phyloP scores from a whole-genome alignment of 2,797 vertebrate genomes.

The Scleropages formosus region DNA sequence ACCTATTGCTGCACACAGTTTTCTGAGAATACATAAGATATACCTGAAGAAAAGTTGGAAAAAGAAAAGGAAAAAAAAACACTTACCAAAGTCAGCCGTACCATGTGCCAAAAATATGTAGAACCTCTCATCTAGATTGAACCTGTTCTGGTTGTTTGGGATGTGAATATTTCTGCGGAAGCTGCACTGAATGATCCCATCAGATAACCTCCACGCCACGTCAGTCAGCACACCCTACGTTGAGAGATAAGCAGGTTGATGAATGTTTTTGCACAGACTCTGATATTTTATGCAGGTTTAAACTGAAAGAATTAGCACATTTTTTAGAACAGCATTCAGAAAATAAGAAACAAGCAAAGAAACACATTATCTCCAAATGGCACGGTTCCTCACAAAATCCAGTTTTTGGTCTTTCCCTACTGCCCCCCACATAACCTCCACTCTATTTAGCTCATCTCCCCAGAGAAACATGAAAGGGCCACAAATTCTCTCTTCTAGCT shows the following conservation, averaged over 20 bases:
- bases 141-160: constrained; percentile 57
- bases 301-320: too few relatives aligned
- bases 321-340: too few relatives aligned
- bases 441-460: too few relatives aligned
- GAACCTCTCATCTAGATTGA: constrained; percentile 68
- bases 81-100: constrained; percentile 61
- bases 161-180: constrained; percentile 66
- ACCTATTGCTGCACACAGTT: too few relatives aligned
- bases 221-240: constrained; percentile 59
- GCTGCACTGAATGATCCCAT: constrained; percentile 73
- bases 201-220: constrained; percentile 68
- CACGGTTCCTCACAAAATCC: too few relatives aligned
- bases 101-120: constrained; percentile 78
- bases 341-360: too few relatives aligned
- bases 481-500: too few relatives aligned
- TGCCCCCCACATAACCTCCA: too few relatives aligned
- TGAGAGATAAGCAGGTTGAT: background rate
- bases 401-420: too few relatives aligned
- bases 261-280: background rate
- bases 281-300: background rate
- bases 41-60: background rate
- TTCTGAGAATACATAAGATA: background rate
- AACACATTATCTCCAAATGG: too few relatives aligned
- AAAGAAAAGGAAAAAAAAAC: too few relatives aligned
- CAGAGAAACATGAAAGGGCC: too few relatives aligned